Evolutionary conservation across 2,113 vertebrate species (phyloP).

Genomic region (Dromas ardeola): DNA sequence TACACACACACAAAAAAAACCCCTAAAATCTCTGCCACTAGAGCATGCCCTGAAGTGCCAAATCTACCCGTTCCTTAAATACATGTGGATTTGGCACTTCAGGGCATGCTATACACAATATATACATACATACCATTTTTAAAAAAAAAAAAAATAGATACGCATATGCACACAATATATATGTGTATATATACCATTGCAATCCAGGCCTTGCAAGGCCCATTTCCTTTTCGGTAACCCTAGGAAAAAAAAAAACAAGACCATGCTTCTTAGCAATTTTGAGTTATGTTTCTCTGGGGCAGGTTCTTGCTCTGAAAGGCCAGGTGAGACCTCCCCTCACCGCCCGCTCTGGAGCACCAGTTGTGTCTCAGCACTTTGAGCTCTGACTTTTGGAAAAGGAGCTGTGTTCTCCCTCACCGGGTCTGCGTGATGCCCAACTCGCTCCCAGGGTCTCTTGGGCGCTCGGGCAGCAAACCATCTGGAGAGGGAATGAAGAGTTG

Average conservation of each 20-base stretch:
- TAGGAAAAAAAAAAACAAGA: accelerated
- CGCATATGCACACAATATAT: no score
- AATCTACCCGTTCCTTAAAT: no score
- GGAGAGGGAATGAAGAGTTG: background rate
- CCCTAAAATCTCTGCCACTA: no score
- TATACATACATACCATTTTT: no score
- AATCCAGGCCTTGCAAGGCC: background rate
- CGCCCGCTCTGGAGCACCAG: background rate
- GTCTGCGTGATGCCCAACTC: background rate
- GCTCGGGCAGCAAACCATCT: background rate
- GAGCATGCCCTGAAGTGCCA: no score
- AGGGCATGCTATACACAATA: no score
- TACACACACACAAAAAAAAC: no score
- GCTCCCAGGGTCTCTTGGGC: accelerated
- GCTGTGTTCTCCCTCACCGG: accelerated
- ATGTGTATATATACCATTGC: accelerated
- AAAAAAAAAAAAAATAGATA: background rate
- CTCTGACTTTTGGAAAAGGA: background rate
- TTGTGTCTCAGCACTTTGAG: background rate
- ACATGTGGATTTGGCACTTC: no score
- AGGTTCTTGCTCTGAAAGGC: background rate
- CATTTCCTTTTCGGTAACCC: background rate
- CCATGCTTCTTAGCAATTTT: no score
- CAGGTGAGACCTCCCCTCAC: background rate
- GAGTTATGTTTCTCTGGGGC: background rate